Evolutionary conservation across 2,888 invertebrate genomes (phyloP).

Genomic region (Steromphala cineraria): DNA sequence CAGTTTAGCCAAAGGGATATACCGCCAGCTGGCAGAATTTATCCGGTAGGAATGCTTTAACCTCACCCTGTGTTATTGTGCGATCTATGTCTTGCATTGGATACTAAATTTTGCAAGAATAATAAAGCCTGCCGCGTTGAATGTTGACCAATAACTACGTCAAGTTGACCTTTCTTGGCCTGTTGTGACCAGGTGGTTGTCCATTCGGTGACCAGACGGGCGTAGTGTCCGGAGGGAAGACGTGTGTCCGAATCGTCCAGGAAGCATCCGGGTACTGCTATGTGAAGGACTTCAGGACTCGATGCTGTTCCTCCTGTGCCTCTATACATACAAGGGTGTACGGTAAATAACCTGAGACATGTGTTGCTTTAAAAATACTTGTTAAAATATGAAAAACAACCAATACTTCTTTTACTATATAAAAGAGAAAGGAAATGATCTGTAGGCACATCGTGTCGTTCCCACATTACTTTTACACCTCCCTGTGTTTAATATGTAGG

Average conservation of each 20-base stretch:
- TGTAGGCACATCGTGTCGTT: too few species aligned
- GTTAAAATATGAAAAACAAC: too few species aligned
- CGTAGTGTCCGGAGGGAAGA: constrained; percentile 47
- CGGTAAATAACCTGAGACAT: constrained; percentile 33
- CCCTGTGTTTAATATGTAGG: too few species aligned
- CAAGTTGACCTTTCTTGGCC: background rate
- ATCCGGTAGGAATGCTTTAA: too few species aligned
- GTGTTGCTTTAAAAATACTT: too few species aligned
- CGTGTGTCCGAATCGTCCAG: constrained; percentile 44
- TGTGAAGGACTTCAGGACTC: constrained; percentile 48
- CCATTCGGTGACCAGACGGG: constrained; percentile 58
- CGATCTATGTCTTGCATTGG: too few species aligned
- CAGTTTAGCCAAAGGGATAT: too few species aligned
- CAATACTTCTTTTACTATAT: too few species aligned
- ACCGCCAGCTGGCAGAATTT: too few species aligned
- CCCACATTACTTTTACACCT: too few species aligned
- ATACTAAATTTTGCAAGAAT: too few species aligned
- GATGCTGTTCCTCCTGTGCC: constrained; percentile 51
- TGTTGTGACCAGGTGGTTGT: constrained; percentile 40
- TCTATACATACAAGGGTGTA: constrained; percentile 33
- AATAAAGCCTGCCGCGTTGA: background rate
- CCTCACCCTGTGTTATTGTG: background rate
- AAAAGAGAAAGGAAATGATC: too few species aligned
- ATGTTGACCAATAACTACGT: background rate
- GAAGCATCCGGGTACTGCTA: constrained; percentile 53